These are phyloP conservation scores for Seladonia tumulorum DNA, from an alignment of 2,888 invertebrate species.

Conservation along the genomic window DNA sequence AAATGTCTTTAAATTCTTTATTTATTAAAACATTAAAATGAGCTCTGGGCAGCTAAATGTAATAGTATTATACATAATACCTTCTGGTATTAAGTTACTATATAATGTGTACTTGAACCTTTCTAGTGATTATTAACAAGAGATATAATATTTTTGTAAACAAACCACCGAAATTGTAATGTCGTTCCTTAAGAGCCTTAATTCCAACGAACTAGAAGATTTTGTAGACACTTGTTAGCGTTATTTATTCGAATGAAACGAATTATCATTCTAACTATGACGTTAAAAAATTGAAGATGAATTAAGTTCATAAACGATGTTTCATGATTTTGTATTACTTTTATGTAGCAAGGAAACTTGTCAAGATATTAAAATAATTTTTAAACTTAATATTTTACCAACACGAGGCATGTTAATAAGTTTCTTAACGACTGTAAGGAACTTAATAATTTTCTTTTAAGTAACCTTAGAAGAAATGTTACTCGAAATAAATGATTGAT, in stretches of 20 bases:
- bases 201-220: background rate
- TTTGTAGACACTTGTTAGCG: background rate
- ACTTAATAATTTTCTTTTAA: too few relatives aligned
- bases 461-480: background rate
- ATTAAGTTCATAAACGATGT: background rate
- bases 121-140: conserved; percentile 31
- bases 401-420: too few relatives aligned
- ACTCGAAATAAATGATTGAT: background rate
- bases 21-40: conserved; percentile 29
- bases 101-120: background rate
- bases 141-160: conserved; percentile 33
- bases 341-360: background rate
- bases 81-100: conserved; percentile 9
- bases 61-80: conserved; percentile 44
- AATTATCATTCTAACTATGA: background rate
- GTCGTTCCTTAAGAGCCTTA: background rate
- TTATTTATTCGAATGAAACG: conserved; percentile 17
- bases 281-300: conserved; percentile 23
- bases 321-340: background rate
- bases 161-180: background rate
- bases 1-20: conserved; percentile 21
- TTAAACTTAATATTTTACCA: background rate
- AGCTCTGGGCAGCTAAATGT: conserved; percentile 6
- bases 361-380: background rate
- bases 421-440: too few relatives aligned